Evolutionary conservation across 2,888 invertebrate genomes (phyloP).

Genomic region (Mongoloraphidia duomilia): DNA sequence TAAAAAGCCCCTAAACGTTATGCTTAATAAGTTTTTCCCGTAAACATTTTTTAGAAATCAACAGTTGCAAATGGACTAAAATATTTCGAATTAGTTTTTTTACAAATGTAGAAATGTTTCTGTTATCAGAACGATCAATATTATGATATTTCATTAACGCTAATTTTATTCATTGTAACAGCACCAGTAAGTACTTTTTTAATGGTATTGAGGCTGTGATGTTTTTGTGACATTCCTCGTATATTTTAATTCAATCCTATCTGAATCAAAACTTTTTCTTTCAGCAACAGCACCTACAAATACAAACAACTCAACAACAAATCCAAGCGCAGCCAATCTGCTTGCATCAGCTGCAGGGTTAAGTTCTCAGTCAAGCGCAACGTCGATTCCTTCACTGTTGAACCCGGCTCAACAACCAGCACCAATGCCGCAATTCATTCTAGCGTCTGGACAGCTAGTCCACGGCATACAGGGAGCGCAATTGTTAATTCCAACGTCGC

Average conservation of each 20-base stretch:
- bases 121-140: no score
- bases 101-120: no score
- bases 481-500: constrained; percentile 86
- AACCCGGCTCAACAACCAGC: constrained; percentile 38
- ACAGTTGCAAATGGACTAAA: no score
- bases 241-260: background rate
- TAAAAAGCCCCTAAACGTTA: no score
- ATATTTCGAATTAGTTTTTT: no score
- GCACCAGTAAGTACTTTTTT: no score
- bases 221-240: no score
- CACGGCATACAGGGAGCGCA: constrained; percentile 90
- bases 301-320: constrained; percentile 9
- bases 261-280: constrained; percentile 1
- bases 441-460: constrained; percentile 81
- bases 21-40: no score
- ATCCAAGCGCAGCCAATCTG: constrained; percentile 21
- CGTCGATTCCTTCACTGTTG: constrained; percentile 43
- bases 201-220: no score
- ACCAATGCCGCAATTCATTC: constrained; percentile 79
- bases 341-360: constrained; percentile 23
- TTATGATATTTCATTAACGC: no score
- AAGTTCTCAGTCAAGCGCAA: background rate
- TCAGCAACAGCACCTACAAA: constrained; percentile 9
- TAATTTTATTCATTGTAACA: no score
- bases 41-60: no score